Base-by-base conservation (phyloP, 1,140 invertebrate genomes). In the Drosophila lacteicornis region DNA sequence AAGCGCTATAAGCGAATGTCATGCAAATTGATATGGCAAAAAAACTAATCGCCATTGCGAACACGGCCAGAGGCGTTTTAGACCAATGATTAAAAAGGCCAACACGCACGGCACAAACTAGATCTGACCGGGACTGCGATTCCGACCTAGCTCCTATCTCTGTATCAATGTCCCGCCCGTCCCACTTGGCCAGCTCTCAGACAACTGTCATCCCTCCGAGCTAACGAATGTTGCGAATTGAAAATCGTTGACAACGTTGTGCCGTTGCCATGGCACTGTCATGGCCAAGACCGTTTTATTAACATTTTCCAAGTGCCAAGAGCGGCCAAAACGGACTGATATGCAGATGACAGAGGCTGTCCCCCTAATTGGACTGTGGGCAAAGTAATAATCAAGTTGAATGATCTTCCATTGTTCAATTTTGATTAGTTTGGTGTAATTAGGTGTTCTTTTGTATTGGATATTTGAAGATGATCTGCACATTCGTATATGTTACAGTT, bases 1-100 rank as follows among this genome's bases (percentile, higher is more conserved):
- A 50, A 70, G 66, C 58, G 30, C 76, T 66, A 59, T 77, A 77
- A 80, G 60, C 76, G 76, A 68, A 68, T 70, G 82, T 86, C 80
- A 61, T 67, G 59, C 60, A 68, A 77, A 80, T 87, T 80, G 84
- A 83, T 77, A 76, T 69, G 55, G 67, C 63, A 83, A 86, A 87
- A 65, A 67, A 63, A 69, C 73, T 78, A 85, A 86, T 85, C 60
- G 68, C 58, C 58, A 75, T 60, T 80, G 56, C 50, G 45, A 22
- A 57, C 53, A 46, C 33, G 30, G 56, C 75, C 74, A 47, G 50
- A 57, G 75, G 82, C 70, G 53, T 33, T 83, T 73, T 68, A 22
- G 51, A 46, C 40, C 68, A 59, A 49, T 61, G 63, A 76, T 81
- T 80, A 65, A 81, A 66, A 58, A 55, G 71, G 58, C 71, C 45